Evolutionary conservation across 1,140 invertebrate genomes (phyloP).

Genomic region (Drosophila azteca): DNA sequence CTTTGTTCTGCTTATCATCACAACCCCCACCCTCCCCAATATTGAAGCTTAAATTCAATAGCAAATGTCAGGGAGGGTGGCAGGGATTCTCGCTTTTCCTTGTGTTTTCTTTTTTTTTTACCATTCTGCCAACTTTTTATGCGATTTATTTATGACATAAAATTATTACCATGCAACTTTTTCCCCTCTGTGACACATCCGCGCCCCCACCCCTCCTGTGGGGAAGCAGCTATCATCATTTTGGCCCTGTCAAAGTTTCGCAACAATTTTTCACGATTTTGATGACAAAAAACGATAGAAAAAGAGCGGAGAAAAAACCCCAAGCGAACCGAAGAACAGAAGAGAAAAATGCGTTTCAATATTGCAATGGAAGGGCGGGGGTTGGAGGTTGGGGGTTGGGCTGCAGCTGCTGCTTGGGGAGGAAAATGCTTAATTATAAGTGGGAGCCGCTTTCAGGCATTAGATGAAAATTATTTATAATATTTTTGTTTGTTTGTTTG

Average conservation of each 20-base stretch:
- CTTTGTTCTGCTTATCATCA: constrained; percentile 24
- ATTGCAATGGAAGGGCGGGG: constrained; percentile 32
- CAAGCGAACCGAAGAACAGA: neutral
- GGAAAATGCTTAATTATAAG: constrained; percentile 51
- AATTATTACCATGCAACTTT: constrained; percentile 58
- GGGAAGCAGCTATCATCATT: constrained; percentile 70
- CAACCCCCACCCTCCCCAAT: neutral
- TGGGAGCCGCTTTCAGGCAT: constrained; percentile 48
- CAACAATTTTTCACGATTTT: constrained; percentile 78
- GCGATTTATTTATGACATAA: constrained; percentile 72
- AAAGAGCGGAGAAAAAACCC: neutral
- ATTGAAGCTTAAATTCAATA: constrained; percentile 51
- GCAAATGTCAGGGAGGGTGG: constrained; percentile 21
- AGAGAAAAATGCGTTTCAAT: constrained; percentile 65
- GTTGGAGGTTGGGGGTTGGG: constrained; percentile 8
- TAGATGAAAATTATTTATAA: constrained; percentile 66
- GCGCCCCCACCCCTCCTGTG: neutral
- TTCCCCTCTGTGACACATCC: neutral
- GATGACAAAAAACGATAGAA: constrained; percentile 44
- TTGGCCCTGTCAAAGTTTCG: constrained; percentile 73
- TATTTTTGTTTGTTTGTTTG: no score
- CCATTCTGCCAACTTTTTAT: constrained; percentile 21
- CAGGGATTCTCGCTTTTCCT: constrained; percentile 28
- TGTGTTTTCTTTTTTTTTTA: constrained; percentile 32
- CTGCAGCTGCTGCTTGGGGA: constrained; percentile 46